These are phyloP conservation scores for Thysanoteuthis rhombus DNA, from an alignment of 2,888 invertebrate species.

Conservation along the genomic window DNA sequence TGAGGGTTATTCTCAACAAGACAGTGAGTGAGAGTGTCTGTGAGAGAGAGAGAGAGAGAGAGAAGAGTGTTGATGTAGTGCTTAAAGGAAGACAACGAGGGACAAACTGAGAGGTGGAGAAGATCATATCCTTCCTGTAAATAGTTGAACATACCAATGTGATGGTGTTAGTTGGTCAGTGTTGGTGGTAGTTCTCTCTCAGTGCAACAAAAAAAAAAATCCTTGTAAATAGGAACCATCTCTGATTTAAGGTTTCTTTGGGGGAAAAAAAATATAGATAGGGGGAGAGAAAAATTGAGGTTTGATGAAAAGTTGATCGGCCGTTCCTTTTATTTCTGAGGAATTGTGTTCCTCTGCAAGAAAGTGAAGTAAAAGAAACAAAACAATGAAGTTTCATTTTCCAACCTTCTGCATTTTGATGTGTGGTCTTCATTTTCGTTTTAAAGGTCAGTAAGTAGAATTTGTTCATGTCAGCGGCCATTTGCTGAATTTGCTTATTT, in stretches of 20 bases:
- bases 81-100: neutral
- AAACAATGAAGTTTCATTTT: slow-evolving; percentile 12
- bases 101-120: neutral
- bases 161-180: neutral
- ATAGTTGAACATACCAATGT: neutral
- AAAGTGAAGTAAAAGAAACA: neutral
- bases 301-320: neutral
- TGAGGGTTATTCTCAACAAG: neutral
- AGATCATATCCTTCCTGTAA: neutral
- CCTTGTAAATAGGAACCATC: neutral
- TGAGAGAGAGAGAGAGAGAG: neutral
- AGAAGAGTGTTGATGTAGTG: neutral
- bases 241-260: neutral
- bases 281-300: neutral
- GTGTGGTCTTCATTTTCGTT: neutral
- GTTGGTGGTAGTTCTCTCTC: neutral
- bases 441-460: neutral
- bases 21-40: neutral
- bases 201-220: neutral
- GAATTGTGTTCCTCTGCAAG: neutral
- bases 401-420: neutral
- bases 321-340: neutral
- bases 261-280: neutral
- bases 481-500: neutral
- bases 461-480: neutral